Evolutionary conservation across 1,140 invertebrate species (phyloP).

Genomic region (Micrasema longulum): DNA sequence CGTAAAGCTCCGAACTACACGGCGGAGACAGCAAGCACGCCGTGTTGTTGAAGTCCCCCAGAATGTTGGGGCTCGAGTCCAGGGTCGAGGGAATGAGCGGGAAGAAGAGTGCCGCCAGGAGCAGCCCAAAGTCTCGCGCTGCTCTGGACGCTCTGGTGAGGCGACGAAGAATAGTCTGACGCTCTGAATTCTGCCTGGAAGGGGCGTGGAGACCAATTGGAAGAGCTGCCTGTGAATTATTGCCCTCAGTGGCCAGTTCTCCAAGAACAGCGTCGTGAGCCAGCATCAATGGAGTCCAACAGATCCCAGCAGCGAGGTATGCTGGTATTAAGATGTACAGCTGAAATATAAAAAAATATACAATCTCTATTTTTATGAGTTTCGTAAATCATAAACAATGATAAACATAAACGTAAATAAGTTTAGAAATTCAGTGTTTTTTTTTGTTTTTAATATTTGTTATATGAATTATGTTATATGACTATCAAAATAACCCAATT

Average conservation of each 20-base stretch:
- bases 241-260: conserved; percentile 69
- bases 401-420: too few species aligned
- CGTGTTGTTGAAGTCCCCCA: conserved; percentile 25
- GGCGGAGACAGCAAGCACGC: background rate
- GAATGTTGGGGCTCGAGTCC: background rate
- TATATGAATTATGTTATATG: too few species aligned
- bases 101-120: conserved; percentile 62
- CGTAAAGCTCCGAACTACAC: conserved; percentile 22
- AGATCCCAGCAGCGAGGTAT: conserved; percentile 71
- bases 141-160: conserved; percentile 64
- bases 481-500: too few species aligned
- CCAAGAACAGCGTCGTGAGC: conserved; percentile 69
- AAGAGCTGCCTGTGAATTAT: conserved; percentile 63
- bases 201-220: conserved; percentile 60
- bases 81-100: conserved; percentile 56
- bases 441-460: too few species aligned
- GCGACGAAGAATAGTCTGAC: conserved; percentile 61
- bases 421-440: too few species aligned
- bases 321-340: conserved; percentile 70
- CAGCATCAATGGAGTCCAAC: conserved; percentile 66
- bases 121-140: conserved; percentile 72
- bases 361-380: too few species aligned
- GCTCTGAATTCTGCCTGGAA: conserved; percentile 61
- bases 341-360: too few species aligned
- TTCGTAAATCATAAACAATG: too few species aligned